phyloP scores from a whole-genome alignment of 1,140 invertebrate species.

The Elysia chlorotica region DNA sequence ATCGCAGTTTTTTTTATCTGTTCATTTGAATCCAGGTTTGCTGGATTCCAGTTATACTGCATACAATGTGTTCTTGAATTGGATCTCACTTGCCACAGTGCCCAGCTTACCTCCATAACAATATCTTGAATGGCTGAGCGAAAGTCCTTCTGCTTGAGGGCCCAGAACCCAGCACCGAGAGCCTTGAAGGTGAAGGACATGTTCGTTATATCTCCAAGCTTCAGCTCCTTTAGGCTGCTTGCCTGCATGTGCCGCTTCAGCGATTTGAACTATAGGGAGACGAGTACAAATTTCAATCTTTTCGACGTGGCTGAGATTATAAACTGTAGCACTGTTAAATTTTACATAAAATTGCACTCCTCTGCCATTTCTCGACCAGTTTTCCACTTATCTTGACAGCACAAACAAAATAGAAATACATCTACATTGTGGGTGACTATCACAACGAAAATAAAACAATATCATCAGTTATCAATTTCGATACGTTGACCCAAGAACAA shows the following conservation, averaged over 20 bases:
- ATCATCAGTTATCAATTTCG: too few relatives aligned
- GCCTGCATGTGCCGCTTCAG: constrained; percentile 46
- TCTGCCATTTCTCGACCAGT: background rate
- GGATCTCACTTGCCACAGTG: too few relatives aligned
- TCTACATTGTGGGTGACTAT: background rate
- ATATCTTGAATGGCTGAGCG: constrained; percentile 50
- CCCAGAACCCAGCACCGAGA: constrained; percentile 56
- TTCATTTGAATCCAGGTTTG: too few relatives aligned
- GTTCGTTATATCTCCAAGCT: constrained; percentile 43
- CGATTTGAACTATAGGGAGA: constrained; percentile 42
- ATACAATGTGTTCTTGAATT: too few relatives aligned
- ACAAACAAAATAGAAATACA: too few relatives aligned
- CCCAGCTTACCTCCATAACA: constrained; percentile 52
- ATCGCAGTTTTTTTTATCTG: too few relatives aligned
- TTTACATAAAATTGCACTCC: background rate
- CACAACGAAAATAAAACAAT: background rate
- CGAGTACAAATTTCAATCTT: background rate
- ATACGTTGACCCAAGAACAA: too few relatives aligned
- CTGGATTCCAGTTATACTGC: too few relatives aligned
- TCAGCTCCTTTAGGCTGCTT: constrained; percentile 45
- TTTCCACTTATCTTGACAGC: background rate
- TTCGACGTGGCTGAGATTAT: background rate
- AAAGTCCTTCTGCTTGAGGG: constrained; percentile 52
- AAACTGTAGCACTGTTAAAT: background rate
- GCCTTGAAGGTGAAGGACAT: constrained; percentile 51